phyloP scores from a whole-genome alignment of 1,140 invertebrate genomes.

The Drosophila azteca region DNA sequence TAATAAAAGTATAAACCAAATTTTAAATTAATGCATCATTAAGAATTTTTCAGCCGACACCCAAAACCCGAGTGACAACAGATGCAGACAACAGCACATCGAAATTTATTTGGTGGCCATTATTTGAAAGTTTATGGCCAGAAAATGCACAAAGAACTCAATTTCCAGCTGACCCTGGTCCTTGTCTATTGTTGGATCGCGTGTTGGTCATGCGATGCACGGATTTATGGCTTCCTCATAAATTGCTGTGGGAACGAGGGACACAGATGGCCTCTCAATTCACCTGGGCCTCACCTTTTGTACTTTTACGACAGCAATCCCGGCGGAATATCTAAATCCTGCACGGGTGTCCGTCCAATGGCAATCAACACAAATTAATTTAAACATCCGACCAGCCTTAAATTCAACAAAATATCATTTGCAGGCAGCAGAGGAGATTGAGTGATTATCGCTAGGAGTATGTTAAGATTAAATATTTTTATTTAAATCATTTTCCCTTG shows the following conservation, averaged over 20 bases:
- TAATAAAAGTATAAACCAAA: background rate
- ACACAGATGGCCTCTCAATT: constrained; percentile 13
- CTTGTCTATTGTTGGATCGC: constrained; percentile 29
- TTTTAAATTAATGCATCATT: constrained; percentile 7
- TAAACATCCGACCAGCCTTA: constrained; percentile 22
- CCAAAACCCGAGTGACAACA: background rate
- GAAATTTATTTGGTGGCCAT: constrained; percentile 62
- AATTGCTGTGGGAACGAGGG: constrained; percentile 28
- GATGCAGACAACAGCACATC: constrained; percentile 27
- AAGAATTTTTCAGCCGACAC: too few relatives aligned
- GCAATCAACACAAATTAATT: constrained; percentile 12
- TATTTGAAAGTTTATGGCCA: constrained; percentile 69
- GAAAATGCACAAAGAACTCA: constrained; percentile 48
- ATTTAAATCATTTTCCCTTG: constrained; percentile 24
- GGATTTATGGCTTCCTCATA: constrained; percentile 59
- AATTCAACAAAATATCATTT: constrained; percentile 18
- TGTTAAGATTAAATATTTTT: constrained; percentile 17
- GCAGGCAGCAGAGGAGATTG: constrained; percentile 21
- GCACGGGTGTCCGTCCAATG: constrained; percentile 8
- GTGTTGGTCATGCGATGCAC: constrained; percentile 36
- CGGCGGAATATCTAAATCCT: constrained; percentile 26
- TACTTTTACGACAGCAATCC: constrained; percentile 45
- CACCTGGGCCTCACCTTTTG: constrained; percentile 33
- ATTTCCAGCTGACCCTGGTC: constrained; percentile 13
- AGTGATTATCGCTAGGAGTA: constrained; percentile 1